phyloP scores from a whole-genome alignment of 2,888 invertebrate species.

The Conus canariensis region DNA sequence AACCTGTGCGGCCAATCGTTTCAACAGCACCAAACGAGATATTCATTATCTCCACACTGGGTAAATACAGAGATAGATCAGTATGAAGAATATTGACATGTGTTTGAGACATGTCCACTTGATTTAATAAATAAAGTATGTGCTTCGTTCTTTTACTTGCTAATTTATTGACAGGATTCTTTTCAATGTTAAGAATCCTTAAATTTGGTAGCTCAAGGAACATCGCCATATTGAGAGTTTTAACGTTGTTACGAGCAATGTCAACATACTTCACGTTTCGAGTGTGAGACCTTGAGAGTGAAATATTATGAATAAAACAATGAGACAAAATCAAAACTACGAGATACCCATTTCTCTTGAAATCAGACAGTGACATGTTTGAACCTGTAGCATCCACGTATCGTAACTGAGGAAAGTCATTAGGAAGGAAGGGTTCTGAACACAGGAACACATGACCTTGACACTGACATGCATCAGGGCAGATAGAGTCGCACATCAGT shows the following conservation, averaged over 20 bases:
- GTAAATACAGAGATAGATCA: neutral
- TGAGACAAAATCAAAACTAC: neutral
- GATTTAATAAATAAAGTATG: neutral
- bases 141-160: neutral
- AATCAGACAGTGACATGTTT: neutral
- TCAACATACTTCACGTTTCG: neutral
- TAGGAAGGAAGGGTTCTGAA: neutral
- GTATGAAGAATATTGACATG: neutral
- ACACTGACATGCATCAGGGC: neutral
- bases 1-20: neutral
- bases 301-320: neutral
- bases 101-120: neutral
- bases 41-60: neutral
- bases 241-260: neutral
- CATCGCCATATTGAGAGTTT: neutral
- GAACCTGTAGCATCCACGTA: slow-evolving; percentile 1
- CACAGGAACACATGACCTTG: slow-evolving; percentile 8
- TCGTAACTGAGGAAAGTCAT: neutral
- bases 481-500: neutral
- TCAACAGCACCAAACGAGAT: neutral
- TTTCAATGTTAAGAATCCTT: neutral
- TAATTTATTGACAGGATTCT: neutral
- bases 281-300: neutral
- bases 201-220: neutral
- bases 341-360: neutral